Evolutionary conservation across 2,113 vertebrate species (phyloP), one percentile per base, ranked within the genome.

Genomic region (Lutjanus erythropterus): DNA sequence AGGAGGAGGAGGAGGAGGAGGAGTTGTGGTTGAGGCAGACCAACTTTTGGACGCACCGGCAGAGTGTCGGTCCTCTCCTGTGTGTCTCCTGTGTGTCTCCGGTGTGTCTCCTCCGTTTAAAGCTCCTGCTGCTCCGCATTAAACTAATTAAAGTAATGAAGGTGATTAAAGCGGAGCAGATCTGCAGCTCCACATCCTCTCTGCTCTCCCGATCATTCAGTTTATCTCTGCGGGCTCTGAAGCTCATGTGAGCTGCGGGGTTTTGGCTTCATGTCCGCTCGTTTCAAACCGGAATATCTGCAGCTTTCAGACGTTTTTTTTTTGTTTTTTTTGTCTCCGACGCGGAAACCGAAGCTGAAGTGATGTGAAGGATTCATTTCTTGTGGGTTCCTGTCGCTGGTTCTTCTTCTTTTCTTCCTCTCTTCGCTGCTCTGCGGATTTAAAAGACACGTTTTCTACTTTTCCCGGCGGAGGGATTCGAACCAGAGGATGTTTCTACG

Each of bases 141-240:
- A 79, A 84, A 68, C 81, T 56, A 12, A 68, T 83, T 44, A 80
- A 76, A 80, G 9, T 87, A 58, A 80, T 77, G 80, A 56, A 12
- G 73, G 27, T 33, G 71, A 83, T 83, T 59, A 61, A 29, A 59
- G 12, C 25, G 49, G 75, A 70, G 3, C 81, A 60, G 78, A 62
- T 41, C 72, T 3, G 33, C 74, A 23, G 66, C 37, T 9, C 68
- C 73, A 16, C 56, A 15, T 71, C 72, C 83, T 46, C 81, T 21
- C 79, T 14, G 66, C 7, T 18, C 65, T 70, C 19, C 33, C 21
- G 39, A 37, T 50, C 61, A 18, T 25, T 16, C 21, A 5, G 3
- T 8, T 9, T 53, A n/a, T 44, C 46, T 72, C 71, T 21, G 5
- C 71, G 1, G 69, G 67, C 15, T 71, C 71, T 41, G 67, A 77